Conservation (phyloP, 2,113 vertebrate species). For the Bucco capensis region DNA sequence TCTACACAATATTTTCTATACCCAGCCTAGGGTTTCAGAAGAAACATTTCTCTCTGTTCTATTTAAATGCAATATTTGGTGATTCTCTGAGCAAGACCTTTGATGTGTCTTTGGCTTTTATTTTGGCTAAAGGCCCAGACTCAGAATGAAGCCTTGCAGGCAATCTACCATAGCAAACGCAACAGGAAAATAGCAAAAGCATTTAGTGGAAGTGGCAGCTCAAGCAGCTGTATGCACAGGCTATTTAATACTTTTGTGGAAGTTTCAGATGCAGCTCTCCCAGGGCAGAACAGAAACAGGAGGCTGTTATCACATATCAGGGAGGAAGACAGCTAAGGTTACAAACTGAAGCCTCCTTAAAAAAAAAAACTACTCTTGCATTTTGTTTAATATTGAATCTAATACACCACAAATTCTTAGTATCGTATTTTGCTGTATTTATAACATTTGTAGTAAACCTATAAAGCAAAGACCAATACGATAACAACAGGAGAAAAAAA, state of each 20-base stretch:
- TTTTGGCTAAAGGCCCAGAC: slow-evolving; percentile 23
- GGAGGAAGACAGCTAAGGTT: background rate
- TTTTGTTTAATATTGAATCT: background rate
- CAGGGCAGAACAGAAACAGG: background rate
- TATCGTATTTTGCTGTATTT: background rate
- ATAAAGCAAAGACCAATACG: background rate
- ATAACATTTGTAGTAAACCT: background rate
- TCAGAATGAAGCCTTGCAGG: background rate
- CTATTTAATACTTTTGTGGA: background rate
- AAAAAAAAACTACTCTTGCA: background rate
- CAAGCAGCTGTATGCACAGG: background rate
- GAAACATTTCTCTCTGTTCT: background rate
- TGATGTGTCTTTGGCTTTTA: background rate
- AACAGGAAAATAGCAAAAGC: background rate
- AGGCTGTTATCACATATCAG: background rate
- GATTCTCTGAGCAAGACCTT: background rate
- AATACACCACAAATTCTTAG: background rate
- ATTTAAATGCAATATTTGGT: background rate
- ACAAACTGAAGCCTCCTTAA: background rate
- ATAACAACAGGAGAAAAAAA: background rate
- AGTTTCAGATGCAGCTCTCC: background rate
- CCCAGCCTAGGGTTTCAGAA: background rate
- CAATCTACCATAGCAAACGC: background rate
- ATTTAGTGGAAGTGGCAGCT: background rate
- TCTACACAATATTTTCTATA: background rate